These are phyloP conservation scores for Zosterops borbonicus DNA, from an alignment of 2,113 vertebrate genomes.

Conservation along the genomic window DNA sequence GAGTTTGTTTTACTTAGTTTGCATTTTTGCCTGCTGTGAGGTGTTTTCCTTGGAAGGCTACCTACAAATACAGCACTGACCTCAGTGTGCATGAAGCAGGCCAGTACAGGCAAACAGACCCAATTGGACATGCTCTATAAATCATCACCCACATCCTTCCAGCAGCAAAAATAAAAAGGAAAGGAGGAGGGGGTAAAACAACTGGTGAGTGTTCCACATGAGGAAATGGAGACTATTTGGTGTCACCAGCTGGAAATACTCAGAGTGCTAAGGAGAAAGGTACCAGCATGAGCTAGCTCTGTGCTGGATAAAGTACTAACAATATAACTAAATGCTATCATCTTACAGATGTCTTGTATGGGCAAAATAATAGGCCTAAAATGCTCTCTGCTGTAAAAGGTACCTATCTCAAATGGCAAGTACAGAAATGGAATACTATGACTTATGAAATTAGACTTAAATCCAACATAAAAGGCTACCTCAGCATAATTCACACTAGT, in stretches of 20 bases:
- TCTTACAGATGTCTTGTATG: neutral
- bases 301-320: neutral
- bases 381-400: neutral
- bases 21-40: constrained; percentile 67
- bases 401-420: neutral
- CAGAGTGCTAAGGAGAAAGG: constrained; percentile 74
- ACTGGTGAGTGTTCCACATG: constrained; percentile 69
- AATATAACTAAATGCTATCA: constrained; percentile 7
- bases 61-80: constrained; percentile 68
- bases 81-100: constrained; percentile 55
- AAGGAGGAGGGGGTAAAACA: constrained; percentile 44
- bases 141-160: constrained; percentile 78
- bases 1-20: constrained; percentile 71
- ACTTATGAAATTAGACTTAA: neutral
- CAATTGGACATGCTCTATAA: constrained; percentile 77
- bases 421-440: neutral
- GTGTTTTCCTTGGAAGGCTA: constrained; percentile 77
- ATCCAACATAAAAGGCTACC: neutral
- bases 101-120: constrained; percentile 71
- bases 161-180: constrained; percentile 70
- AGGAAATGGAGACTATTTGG: constrained; percentile 74
- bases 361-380: neutral
- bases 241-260: constrained; percentile 85
- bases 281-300: constrained; percentile 29
- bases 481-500: neutral